Percentiles rank a stretch among this genome's conserved stretches.
phyloP scores from a whole-genome alignment of 2,888 invertebrate genomes.

The Callosobruchus maculatus region DNA sequence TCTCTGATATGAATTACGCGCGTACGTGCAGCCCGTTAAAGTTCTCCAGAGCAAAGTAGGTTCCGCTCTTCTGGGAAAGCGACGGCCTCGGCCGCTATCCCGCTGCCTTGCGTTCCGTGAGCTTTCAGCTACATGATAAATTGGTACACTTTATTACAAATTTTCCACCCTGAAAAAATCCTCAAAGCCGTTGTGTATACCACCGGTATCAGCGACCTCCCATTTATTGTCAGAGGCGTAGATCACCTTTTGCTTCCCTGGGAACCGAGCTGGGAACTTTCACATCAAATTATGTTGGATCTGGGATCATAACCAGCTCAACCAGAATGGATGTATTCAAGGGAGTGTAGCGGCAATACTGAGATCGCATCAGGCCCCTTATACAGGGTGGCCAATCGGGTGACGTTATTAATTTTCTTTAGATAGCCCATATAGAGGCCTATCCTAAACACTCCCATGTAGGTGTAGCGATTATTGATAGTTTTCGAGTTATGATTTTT shows the following conservation, averaged over 20 bases:
- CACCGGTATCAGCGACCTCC: neutral
- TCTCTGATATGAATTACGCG: neutral
- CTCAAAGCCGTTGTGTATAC: neutral
- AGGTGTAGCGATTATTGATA: too few species aligned
- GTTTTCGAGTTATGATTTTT: too few species aligned
- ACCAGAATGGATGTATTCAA: too few species aligned
- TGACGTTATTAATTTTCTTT: too few species aligned
- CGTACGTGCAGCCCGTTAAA: neutral
- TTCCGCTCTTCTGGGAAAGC: neutral
- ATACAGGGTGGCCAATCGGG: too few species aligned
- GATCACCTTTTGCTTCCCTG: neutral
- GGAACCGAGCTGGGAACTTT: too few species aligned
- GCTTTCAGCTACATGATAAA: neutral
- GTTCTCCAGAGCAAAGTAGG: neutral
- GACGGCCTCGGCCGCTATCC: neutral
- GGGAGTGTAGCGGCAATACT: too few species aligned
- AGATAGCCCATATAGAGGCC: too few species aligned
- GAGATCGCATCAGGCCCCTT: too few species aligned
- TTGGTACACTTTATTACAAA: neutral
- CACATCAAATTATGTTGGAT: too few species aligned
- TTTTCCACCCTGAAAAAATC: neutral
- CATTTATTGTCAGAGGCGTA: neutral
- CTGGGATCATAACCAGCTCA: too few species aligned
- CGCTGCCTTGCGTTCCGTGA: neutral
- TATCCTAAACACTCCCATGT: too few species aligned